phyloP scores from a whole-genome alignment of 2,888 invertebrate genomes.

The Pyralis farinalis region DNA sequence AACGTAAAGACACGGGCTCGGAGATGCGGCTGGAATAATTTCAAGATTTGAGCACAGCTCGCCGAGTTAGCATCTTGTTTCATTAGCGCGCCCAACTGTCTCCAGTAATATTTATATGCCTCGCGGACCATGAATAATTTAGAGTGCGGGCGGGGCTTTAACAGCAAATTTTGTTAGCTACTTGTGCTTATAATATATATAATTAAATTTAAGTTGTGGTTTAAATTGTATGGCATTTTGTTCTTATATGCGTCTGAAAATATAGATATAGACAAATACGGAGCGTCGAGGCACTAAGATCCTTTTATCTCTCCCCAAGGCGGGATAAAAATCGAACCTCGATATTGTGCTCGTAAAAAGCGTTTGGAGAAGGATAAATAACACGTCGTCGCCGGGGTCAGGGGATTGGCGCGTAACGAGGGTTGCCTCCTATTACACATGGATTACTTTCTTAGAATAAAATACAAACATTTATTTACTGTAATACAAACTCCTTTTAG shows the following conservation, averaged over 20 bases:
- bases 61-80: conserved; percentile 69
- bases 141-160: conserved; percentile 38
- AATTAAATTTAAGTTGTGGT: conserved; percentile 48
- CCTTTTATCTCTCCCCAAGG: conserved; percentile 54
- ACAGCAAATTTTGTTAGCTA: conserved; percentile 45
- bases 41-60: conserved; percentile 46
- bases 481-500: neutral
- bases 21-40: conserved; percentile 60
- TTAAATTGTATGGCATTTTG: conserved; percentile 19
- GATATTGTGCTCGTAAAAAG: conserved; percentile 66
- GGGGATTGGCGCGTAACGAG: conserved; percentile 25
- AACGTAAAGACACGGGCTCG: conserved; percentile 46
- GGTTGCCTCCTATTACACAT: conserved; percentile 18
- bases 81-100: conserved; percentile 56
- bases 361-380: conserved; percentile 61
- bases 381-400: conserved; percentile 41
- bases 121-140: conserved; percentile 65
- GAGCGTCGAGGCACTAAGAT: conserved; percentile 36
- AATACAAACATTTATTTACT: conserved; percentile 4
- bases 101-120: conserved; percentile 64
- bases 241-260: conserved; percentile 8
- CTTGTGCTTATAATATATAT: conserved; percentile 38
- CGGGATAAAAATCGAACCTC: conserved; percentile 55
- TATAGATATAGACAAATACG: conserved; percentile 26
- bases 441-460: conserved; percentile 17